Evolutionary conservation across 2,797 vertebrate genomes (phyloP).

Genomic region (Danio tinwini): DNA sequence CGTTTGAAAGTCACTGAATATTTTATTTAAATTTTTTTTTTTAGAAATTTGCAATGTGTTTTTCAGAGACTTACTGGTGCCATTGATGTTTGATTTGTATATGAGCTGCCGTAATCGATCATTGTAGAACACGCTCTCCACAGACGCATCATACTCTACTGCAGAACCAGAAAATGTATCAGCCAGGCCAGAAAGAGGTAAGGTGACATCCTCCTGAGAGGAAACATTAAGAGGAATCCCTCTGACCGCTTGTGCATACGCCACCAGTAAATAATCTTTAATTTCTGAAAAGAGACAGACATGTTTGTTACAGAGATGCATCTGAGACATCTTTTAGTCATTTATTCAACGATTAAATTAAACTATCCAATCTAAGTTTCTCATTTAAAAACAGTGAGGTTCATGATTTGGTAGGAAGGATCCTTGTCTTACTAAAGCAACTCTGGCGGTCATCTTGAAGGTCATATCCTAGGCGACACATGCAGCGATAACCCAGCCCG

Average conservation of each 20-base stretch:
- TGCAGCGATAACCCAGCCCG: slow-evolving; percentile 78
- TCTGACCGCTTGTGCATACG: slow-evolving; percentile 67
- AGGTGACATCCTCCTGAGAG: slow-evolving; percentile 75
- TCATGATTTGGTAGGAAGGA: not conserved
- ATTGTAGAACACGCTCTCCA: slow-evolving; percentile 73
- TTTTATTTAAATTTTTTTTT: too few relatives aligned
- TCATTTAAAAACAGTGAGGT: not conserved
- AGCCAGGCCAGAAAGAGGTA: slow-evolving; percentile 71
- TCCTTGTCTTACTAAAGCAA: slow-evolving; percentile 73
- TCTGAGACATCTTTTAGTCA: not conserved
- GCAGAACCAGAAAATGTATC: slow-evolving; percentile 69
- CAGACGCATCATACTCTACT: slow-evolving; percentile 73
- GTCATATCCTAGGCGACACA: slow-evolving; percentile 78
- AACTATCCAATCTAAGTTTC: not conserved
- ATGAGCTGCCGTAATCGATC: slow-evolving; percentile 70
- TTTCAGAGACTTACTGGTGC: slow-evolving; percentile 67
- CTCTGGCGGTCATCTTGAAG: slow-evolving; percentile 67
- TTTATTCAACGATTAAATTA: not conserved
- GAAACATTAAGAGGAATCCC: slow-evolving; percentile 78
- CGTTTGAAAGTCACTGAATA: too few relatives aligned
- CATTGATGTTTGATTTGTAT: slow-evolving; percentile 75
- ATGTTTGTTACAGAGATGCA: not conserved
- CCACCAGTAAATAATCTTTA: slow-evolving; percentile 75
- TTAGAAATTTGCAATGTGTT: not conserved
- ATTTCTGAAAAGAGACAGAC: slow-evolving; percentile 63